These are phyloP conservation scores for Lasioglossum baleicum DNA, from an alignment of 1,140 invertebrate species.

Conservation along the genomic window DNA sequence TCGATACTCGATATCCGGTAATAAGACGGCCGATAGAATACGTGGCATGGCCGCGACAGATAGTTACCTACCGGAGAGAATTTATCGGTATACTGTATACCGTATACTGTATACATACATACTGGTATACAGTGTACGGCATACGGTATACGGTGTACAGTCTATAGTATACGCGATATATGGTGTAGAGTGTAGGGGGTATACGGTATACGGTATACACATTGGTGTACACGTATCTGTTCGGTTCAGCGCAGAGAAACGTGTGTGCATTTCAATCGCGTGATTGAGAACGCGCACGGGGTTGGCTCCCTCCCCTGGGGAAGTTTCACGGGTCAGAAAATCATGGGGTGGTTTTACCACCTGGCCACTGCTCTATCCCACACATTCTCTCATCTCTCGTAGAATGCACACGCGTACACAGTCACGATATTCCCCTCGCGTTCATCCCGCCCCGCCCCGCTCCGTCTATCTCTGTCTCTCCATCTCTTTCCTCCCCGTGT, in stretches of 20 bases:
- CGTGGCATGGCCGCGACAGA: not conserved
- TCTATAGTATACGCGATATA: no score
- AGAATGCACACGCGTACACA: not conserved
- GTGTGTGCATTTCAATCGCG: conserved; percentile 59
- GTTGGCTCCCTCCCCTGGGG: conserved; percentile 21
- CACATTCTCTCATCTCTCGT: not conserved
- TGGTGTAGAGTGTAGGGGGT: no score
- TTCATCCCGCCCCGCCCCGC: conserved; percentile 6
- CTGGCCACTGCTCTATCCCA: conserved; percentile 58
- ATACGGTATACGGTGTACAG: no score
- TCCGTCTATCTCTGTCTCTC: not conserved
- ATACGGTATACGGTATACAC: conserved; percentile 6
- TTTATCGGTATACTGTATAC: conserved; percentile 33
- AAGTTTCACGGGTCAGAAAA: conserved; percentile 61
- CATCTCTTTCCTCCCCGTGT: not conserved
- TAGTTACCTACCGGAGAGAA: conserved; percentile 18
- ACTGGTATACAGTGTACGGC: no score
- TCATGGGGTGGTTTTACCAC: conserved; percentile 64
- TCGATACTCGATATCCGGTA: conserved; percentile 47
- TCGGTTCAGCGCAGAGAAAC: conserved; percentile 58
- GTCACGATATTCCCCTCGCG: conserved; percentile 50
- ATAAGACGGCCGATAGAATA: conserved; percentile 38
- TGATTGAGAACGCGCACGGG: conserved; percentile 53
- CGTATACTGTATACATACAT: no score
- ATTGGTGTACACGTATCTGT: conserved; percentile 44